A percentile compares a stretch with the other conserved stretches of the same genome.
These are phyloP conservation scores for Vimba vimba DNA, from an alignment of 2,113 vertebrate species.

Conservation along the genomic window DNA sequence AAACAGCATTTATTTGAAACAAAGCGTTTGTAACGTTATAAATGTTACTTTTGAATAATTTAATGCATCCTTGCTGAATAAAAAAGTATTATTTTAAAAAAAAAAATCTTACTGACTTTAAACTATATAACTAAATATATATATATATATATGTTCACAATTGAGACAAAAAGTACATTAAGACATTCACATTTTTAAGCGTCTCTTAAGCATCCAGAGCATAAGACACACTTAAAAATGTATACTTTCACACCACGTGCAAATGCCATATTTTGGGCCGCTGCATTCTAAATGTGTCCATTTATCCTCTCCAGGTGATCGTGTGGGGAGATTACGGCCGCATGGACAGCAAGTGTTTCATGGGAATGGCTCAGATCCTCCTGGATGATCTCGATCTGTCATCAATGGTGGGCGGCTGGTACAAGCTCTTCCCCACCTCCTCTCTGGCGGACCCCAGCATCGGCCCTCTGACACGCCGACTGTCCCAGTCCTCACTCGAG, in stretches of 20 bases:
- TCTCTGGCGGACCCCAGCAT: conserved; percentile 95
- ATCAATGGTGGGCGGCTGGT: conserved; percentile 88
- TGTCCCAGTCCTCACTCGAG: conserved; percentile 97
- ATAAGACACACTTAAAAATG: background rate
- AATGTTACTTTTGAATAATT: no score
- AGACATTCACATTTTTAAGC: background rate
- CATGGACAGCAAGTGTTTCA: conserved; percentile 99
- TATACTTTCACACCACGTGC: background rate
- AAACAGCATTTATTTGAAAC: no score
- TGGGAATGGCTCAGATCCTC: conserved; percentile 98
- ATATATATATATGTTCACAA: background rate
- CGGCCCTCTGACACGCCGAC: conserved; percentile 89
- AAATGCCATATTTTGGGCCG: background rate
- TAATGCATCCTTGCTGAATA: no score
- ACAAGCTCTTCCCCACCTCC: conserved; percentile 98
- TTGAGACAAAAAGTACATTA: background rate
- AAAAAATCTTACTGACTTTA: no score
- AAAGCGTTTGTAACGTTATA: no score
- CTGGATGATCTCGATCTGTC: conserved; percentile 97
- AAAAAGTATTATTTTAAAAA: no score
- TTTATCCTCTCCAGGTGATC: conserved; percentile 82
- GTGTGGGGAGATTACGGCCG: conserved; percentile 98
- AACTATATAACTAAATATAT: no score
- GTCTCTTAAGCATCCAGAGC: background rate
- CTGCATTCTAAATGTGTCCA: background rate